Base-by-base conservation (phyloP, 2,113 vertebrate species). In the Hymenochirus boettgeri region DNA sequence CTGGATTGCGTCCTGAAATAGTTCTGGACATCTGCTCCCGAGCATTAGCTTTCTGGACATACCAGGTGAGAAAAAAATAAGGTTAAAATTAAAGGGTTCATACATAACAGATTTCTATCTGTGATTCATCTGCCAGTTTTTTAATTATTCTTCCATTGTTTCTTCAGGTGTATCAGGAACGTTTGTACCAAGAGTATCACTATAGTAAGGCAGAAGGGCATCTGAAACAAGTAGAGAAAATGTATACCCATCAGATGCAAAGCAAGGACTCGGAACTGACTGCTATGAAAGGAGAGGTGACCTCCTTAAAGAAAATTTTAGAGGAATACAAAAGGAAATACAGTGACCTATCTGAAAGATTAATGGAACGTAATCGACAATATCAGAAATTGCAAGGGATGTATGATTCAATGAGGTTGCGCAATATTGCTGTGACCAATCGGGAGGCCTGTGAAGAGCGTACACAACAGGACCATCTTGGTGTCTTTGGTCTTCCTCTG, bases 291-390 rank as follows among this genome's bases (percentile, higher is more conserved):
- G 89, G 84, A 3, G 91, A 95, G 70, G 85, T 95, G 1, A 51
- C 79, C 19, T 91, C 89, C 22, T 77, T 94, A 62, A 95, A 93
- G 76, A 93, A 92, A 79, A 89, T 92, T 72, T 81, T 92, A 76
- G 92, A 94, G 42, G 92, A 95, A 67, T 94, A 93, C 50, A 93
- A 94, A 79, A 88, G 84, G 63, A 94, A 93, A 77, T 92, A 92
- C 82, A 91, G 83, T 23, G 92, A 93, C 57, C 86, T 93, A 51
- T 92, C 92, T 1, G 91, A 94, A 77, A 86, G 88, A 70, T 86
- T 95, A 70, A 90, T 92, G 87, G 91, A 93, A 70, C 85, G 89
- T 73, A 94, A 92, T 82, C 77, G 88, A 18, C 91, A 93, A 72
- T 92, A 93, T 80, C 90, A 93, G 77, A 93, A 93, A 45, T 84